Evolutionary conservation across 2,888 invertebrate species (phyloP).

Genomic region (Taenaris catops): DNA sequence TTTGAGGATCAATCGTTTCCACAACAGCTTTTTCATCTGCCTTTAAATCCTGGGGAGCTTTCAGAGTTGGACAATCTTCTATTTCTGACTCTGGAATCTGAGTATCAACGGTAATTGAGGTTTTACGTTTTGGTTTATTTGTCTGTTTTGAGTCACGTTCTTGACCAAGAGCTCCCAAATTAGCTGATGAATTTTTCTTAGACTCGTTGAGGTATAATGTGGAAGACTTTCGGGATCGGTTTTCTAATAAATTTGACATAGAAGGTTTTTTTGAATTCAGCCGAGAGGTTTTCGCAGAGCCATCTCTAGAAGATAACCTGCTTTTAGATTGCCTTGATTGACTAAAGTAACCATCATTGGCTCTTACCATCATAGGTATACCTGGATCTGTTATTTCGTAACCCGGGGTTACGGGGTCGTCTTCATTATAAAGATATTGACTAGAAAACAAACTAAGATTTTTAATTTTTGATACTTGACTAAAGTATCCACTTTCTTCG

Average conservation of each 20-base stretch:
- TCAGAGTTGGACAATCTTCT: constrained; percentile 71
- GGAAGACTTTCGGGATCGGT: constrained; percentile 64
- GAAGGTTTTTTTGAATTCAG: constrained; percentile 68
- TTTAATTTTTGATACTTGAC: constrained; percentile 56
- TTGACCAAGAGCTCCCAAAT: constrained; percentile 50
- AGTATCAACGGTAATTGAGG: constrained; percentile 50
- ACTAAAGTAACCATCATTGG: constrained; percentile 82
- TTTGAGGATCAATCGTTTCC: constrained; percentile 57
- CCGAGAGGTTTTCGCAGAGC: constrained; percentile 63
- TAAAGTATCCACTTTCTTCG: constrained; percentile 61
- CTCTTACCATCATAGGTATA: constrained; percentile 82
- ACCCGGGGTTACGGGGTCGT: constrained; percentile 80
- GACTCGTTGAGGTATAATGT: constrained; percentile 71
- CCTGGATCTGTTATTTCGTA: constrained; percentile 84
- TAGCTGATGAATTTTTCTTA: constrained; percentile 63
- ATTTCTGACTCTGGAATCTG: constrained; percentile 73
- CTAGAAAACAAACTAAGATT: constrained; percentile 77
- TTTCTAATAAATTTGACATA: constrained; percentile 65
- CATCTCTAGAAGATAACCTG: constrained; percentile 57
- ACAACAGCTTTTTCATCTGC: constrained; percentile 71
- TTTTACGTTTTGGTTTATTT: constrained; percentile 61
- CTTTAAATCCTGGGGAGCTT: constrained; percentile 72
- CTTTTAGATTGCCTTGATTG: constrained; percentile 68
- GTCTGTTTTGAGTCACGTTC: constrained; percentile 42
- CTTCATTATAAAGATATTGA: constrained; percentile 83